Conservation (phyloP, 2,888 invertebrate genomes). For the Lacanobia wlatinum region DNA sequence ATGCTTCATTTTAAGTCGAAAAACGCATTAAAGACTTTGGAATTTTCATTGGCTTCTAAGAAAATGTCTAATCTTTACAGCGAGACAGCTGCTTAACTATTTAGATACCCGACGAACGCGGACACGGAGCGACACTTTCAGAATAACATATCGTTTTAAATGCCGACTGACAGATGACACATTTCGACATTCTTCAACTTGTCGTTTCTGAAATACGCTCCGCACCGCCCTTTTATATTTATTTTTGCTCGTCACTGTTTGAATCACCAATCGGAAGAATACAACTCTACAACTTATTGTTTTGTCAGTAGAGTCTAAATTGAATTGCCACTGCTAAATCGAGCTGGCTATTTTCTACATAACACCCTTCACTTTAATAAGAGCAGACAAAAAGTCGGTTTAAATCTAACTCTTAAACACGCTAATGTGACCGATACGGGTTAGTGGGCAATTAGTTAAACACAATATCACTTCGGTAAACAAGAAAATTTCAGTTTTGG, state of each 20-base stretch:
- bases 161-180: slow-evolving; percentile 90
- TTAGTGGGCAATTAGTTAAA: slow-evolving; percentile 74
- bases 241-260: slow-evolving; percentile 78
- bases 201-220: slow-evolving; percentile 88
- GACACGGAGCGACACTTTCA: slow-evolving; percentile 81
- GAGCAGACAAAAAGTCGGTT: slow-evolving; percentile 80
- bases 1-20: slow-evolving; percentile 70
- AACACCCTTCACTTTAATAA: slow-evolving; percentile 79
- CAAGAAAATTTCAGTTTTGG: slow-evolving; percentile 18
- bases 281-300: slow-evolving; percentile 71
- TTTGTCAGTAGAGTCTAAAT: slow-evolving; percentile 61
- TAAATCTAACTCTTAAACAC: slow-evolving; percentile 76
- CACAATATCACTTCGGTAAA: slow-evolving; percentile 56
- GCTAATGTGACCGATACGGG: slow-evolving; percentile 80
- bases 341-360: slow-evolving; percentile 70
- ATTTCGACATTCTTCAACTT: slow-evolving; percentile 91
- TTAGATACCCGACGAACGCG: slow-evolving; percentile 84
- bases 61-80: slow-evolving; percentile 82
- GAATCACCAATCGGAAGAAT: slow-evolving; percentile 62
- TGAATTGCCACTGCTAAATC: slow-evolving; percentile 36
- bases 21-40: slow-evolving; percentile 74
- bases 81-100: slow-evolving; percentile 86
- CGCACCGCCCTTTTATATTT: slow-evolving; percentile 82
- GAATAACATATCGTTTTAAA: slow-evolving; percentile 90
- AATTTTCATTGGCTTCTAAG: slow-evolving; percentile 82